Base-by-base conservation (phyloP, 2,888 invertebrate species). In the Atethmia centrago region DNA sequence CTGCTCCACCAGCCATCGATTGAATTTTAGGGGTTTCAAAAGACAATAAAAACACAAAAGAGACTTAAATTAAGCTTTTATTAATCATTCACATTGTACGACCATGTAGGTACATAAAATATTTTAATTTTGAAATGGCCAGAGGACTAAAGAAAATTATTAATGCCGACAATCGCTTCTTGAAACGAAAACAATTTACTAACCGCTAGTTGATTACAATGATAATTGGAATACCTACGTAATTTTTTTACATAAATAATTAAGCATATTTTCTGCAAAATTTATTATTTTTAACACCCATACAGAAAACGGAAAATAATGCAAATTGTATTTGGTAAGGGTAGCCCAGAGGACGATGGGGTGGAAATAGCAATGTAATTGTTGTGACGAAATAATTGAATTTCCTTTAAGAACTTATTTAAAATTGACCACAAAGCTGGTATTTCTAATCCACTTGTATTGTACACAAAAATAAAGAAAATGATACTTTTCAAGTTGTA, bases 41-140 rank as follows among this genome's bases (percentile, higher is more conserved):
- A 40, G 12, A 47, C 51, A 72, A 67, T 66, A 72, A 65, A 82
- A 80, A 74, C 65, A 79, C 72, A 47, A 62, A 14, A 10, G 58
- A 84, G 80, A 82, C 86, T 89, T 88, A 85, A 87, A 86, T 89
- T 90, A 92, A 92, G 92, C 88, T 90, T 91, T 91, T 91, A 92
- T 92, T 91, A 83, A 86, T 90, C 83, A 84, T 90, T 92, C 87
- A 92, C 90, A 89, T 89, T 89, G 85, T 91, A 89, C 85, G 88
- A 89, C 87, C 88, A 89, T 89, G 84, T 89, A 66, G 81, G 77
- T 81, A 89, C 88, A 88, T 89, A 88, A 78, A 85, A 83, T 87
- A 87, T 84, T 88, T 86, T 80, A 82, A 76, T 84, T 84, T 89
- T 80, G 72, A 82, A 88, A 88, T 89, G 88, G 89, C 92, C 88